Evolutionary conservation across 2,113 vertebrate species (phyloP).

Genomic region (Phasianus colchicus): DNA sequence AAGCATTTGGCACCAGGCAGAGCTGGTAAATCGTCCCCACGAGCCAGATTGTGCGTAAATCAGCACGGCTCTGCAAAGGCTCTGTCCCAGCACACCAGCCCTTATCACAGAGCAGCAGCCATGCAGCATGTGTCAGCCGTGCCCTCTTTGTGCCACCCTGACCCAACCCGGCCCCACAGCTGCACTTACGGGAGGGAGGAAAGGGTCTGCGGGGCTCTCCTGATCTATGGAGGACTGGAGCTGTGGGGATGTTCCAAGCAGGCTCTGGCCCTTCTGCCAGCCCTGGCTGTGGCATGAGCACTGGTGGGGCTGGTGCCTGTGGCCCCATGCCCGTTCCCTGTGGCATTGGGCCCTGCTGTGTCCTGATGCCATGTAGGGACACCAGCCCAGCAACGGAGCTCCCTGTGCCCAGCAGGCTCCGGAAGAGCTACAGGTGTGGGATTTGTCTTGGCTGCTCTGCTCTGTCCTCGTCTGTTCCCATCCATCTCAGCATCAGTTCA

Average conservation of each 20-base stretch:
- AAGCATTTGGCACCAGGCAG: conserved; percentile 5
- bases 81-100: background rate
- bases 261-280: background rate
- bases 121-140: background rate
- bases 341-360: background rate
- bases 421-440: conserved; percentile 66
- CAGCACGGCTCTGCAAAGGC: background rate
- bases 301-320: background rate
- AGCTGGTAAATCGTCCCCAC: background rate
- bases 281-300: background rate
- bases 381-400: conserved; percentile 61
- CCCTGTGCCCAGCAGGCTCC: conserved; percentile 36
- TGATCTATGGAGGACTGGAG: background rate
- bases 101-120: background rate
- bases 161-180: background rate
- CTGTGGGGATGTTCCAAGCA: background rate
- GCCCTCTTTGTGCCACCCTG: background rate
- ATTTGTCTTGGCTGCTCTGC: conserved; percentile 32
- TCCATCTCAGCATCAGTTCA: background rate
- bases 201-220: background rate
- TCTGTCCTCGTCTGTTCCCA: conserved; percentile 20
- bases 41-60: conserved; percentile 7
- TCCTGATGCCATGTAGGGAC: conserved; percentile 37
- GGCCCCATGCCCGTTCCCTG: background rate
- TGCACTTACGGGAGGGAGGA: background rate